Base-by-base conservation (phyloP, 2,797 vertebrate genomes). In the Myotis vivesi region DNA sequence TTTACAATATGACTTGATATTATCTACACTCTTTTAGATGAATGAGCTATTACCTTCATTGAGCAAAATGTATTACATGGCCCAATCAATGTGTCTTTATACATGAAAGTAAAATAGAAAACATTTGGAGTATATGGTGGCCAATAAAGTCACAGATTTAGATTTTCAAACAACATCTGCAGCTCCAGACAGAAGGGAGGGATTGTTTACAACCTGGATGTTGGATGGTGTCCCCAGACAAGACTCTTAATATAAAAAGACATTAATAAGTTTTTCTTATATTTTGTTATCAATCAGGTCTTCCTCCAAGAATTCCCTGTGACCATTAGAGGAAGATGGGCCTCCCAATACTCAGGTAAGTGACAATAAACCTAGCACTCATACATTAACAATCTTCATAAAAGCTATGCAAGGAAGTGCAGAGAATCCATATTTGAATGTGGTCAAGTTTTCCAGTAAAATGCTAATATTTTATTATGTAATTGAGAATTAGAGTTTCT, bases 91-190 rank as follows among this genome's bases (percentile, higher is more conserved):
- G 73, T 82, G 41, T 57, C 20, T 55, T 73, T 62, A 10, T 75
- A 44, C 12, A 44, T 59, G 25, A 66, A 94, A 51, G 12, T 51
- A 87, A 91, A 89, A 84, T 55, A 44, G 20, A 79, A 75, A 22
- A 33, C 25, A 80, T 36, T 41, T 62, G 36, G 11, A 41, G 0
- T 36, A n/a, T 75, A 12, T 49, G 8, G 55, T 76, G n/a, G 22
- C 17, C 77, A 92, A n/a, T 55, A 94, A 84, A 16, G 38, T 4
- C 8, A 75, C 0, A 20, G 19, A 64, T 81, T 6, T 44, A 75
- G 6, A 80, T 36, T 79, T 94, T 49, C 46, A 30, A 75, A 46
- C 68, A 91, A 44, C 11, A 81, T 79, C 5, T 93, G 6, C 1
- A 68, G 8, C 38, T 94, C 9, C 79, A 71, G 30, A 25, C 79